Percentiles rank a stretch among this genome's conserved stretches.
These are phyloP conservation scores for Alosa sapidissima DNA, from an alignment of 2,797 vertebrate genomes.

Conservation along the genomic window DNA sequence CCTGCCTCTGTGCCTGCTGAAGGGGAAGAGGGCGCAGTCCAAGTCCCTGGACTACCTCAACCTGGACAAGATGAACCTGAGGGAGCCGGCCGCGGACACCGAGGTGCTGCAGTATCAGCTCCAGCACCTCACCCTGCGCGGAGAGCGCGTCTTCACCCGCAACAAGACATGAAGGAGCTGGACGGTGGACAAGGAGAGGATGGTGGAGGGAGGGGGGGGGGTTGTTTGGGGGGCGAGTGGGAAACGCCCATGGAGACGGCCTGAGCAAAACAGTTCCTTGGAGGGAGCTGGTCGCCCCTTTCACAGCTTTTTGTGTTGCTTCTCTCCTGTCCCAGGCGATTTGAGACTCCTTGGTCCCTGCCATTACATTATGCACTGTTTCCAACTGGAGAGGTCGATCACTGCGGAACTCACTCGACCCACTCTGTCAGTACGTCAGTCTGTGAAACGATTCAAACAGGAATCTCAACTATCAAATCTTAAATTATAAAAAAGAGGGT, in stretches of 20 bases:
- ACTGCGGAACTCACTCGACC: not conserved
- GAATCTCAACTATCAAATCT: conserved; percentile 32
- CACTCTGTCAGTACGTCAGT: conserved; percentile 15
- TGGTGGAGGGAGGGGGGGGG: conserved; percentile 1
- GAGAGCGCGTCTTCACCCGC: conserved; percentile 86
- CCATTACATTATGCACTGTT: conserved; percentile 15
- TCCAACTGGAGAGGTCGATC: conserved; percentile 17
- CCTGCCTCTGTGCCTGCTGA: conserved; percentile 90
- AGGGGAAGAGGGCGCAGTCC: conserved; percentile 87
- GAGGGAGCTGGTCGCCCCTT: not conserved
- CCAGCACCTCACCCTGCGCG: conserved; percentile 90
- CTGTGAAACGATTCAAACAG: conserved; percentile 3
- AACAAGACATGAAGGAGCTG: conserved; percentile 85
- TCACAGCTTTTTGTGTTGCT: not conserved
- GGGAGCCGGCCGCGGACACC: conserved; percentile 90
- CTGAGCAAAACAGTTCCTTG: not conserved
- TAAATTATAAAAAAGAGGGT: conserved; percentile 33
- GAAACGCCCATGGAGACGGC: not conserved
- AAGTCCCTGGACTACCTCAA: conserved; percentile 99
- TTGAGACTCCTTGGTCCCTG: conserved; percentile 10
- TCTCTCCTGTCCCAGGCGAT: not conserved
- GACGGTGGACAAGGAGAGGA: conserved; percentile 19
- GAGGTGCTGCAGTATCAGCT: conserved; percentile 93
- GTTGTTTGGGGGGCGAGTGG: not conserved
- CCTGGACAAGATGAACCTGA: conserved; percentile 92